Evolutionary conservation across 2,113 vertebrate genomes (phyloP).

Genomic region (Tyto alba): DNA sequence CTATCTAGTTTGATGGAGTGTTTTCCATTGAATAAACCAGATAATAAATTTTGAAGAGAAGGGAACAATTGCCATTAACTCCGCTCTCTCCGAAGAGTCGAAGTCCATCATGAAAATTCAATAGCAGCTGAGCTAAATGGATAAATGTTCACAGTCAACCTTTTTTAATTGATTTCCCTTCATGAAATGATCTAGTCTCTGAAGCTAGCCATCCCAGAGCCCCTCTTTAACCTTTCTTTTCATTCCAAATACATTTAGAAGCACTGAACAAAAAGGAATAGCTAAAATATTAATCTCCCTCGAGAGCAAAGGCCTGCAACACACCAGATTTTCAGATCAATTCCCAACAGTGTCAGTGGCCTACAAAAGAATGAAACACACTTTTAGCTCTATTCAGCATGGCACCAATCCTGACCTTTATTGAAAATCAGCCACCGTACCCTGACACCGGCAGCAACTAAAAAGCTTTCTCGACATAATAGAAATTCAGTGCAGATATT

Average conservation of each 20-base stretch:
- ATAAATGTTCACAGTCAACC: constrained; percentile 97
- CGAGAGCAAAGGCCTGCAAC: constrained; percentile 80
- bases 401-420: constrained; percentile 81
- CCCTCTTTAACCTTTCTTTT: constrained; percentile 88
- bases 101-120: constrained; percentile 99
- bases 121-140: constrained; percentile 98
- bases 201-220: constrained; percentile 83
- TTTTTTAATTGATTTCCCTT: constrained; percentile 99
- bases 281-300: constrained; percentile 87
- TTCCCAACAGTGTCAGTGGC: constrained; percentile 80
- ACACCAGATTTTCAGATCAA: constrained; percentile 83
- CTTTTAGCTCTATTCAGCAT: constrained; percentile 77
- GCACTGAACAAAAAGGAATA: constrained; percentile 81
- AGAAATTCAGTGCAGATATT: constrained; percentile 86
- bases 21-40: constrained; percentile 98
- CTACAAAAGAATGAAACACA: constrained; percentile 80
- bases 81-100: constrained; percentile 92
- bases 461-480: constrained; percentile 79
- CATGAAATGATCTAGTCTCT: constrained; percentile 95
- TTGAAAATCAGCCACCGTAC: constrained; percentile 78
- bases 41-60: constrained; percentile 98
- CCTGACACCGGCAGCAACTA: constrained; percentile 71
- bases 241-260: constrained; percentile 84
- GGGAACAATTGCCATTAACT: constrained; percentile 98
- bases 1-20: constrained; percentile 98